These are phyloP conservation scores for Echeneis naucrates DNA, from an alignment of 2,797 vertebrate genomes.

Conservation along the genomic window DNA sequence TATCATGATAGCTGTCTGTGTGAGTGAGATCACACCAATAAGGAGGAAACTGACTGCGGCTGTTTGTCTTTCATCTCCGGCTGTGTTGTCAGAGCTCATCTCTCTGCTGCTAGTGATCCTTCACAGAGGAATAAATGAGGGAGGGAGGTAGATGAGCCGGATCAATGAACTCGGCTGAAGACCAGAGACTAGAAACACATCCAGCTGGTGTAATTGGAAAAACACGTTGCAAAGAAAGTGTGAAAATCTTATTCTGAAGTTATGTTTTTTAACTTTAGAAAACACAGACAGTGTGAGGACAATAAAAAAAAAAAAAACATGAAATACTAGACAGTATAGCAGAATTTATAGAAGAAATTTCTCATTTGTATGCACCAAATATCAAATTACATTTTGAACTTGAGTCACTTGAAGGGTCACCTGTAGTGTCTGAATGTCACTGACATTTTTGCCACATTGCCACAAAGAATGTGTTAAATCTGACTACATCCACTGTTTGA, in stretches of 20 bases:
- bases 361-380: too few relatives aligned
- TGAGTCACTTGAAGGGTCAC: background rate
- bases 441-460: too few relatives aligned
- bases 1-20: constrained; percentile 19
- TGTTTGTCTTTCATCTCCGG: constrained; percentile 54
- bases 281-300: background rate
- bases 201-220: background rate
- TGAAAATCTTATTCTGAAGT: background rate
- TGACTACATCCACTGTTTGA: background rate
- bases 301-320: background rate
- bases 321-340: background rate
- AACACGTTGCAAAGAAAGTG: background rate
- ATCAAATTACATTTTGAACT: too few relatives aligned
- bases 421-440: background rate
- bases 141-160: constrained; percentile 11
- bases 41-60: constrained; percentile 27
- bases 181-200: constrained; percentile 3
- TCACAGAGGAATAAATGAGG: constrained; percentile 33
- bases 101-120: constrained; percentile 29
- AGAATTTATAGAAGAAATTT: background rate
- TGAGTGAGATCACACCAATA: constrained; percentile 1
- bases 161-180: constrained; percentile 15
- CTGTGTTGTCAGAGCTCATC: constrained; percentile 45
- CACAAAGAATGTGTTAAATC: background rate
- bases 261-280: background rate